These are phyloP conservation scores for Empidonax traillii DNA, from an alignment of 2,113 vertebrate species.

Conservation along the genomic window DNA sequence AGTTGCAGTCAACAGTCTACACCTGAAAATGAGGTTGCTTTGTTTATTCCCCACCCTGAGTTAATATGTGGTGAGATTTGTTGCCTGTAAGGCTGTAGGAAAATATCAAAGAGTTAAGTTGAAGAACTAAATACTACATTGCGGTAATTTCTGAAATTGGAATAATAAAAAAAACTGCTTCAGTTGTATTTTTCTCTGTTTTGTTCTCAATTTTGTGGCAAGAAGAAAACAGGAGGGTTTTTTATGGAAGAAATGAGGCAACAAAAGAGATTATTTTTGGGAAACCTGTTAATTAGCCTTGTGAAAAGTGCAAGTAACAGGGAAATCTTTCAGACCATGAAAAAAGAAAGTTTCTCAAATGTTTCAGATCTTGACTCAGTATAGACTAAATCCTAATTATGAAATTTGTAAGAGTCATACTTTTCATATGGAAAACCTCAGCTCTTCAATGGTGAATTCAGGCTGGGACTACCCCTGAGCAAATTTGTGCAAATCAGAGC, in stretches of 20 bases:
- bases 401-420: not conserved
- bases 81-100: not conserved
- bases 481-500: not conserved
- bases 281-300: not conserved
- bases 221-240: not conserved
- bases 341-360: not conserved
- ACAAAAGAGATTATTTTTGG: not conserved
- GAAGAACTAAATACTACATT: not conserved
- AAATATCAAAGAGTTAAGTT: not conserved
- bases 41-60: not conserved
- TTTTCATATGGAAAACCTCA: not conserved
- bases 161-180: not conserved
- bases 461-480: not conserved
- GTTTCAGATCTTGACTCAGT: not conserved
- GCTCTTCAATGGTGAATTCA: not conserved
- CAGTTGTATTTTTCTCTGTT: not conserved
- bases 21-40: rapidly evolving
- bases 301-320: not conserved
- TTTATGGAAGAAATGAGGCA: not conserved
- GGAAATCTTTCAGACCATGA: not conserved
- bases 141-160: not conserved
- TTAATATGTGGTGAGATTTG: not conserved
- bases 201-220: not conserved
- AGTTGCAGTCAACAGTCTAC: not conserved
- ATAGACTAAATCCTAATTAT: not conserved